phyloP scores from a whole-genome alignment of 2,888 invertebrate species.

The Diadromus collaris region DNA sequence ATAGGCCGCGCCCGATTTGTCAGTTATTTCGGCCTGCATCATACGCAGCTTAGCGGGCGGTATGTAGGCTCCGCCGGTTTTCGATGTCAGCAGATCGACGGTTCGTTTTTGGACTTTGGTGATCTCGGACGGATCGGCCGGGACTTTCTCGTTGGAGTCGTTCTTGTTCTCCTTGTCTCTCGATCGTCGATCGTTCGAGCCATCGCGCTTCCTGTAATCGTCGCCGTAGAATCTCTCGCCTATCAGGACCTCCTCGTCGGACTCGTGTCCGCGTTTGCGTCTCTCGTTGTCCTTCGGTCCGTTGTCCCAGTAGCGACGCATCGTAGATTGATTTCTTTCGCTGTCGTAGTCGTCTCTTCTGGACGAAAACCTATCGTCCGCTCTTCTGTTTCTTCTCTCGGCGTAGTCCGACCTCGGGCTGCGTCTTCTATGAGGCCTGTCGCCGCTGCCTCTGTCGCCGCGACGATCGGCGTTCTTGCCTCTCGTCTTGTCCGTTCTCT shows the following conservation, averaged over 20 bases:
- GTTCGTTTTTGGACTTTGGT: conserved; percentile 80
- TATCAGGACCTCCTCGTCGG: conserved; percentile 61
- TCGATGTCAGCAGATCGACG: conserved; percentile 88
- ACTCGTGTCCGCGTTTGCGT: conserved; percentile 60
- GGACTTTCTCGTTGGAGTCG: conserved; percentile 41
- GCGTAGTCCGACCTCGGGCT: conserved; percentile 59
- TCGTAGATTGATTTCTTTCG: conserved; percentile 51
- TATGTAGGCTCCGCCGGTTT: conserved; percentile 98
- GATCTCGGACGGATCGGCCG: conserved; percentile 62
- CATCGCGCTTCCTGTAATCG: conserved; percentile 45
- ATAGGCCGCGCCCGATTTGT: conserved; percentile 96
- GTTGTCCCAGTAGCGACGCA: conserved; percentile 66
- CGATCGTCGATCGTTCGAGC: conserved; percentile 19
- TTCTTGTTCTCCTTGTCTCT: conserved; percentile 46
- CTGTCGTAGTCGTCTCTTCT: conserved; percentile 62
- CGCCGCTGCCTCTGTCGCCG: conserved; percentile 31
- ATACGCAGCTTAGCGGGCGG: conserved; percentile 97
- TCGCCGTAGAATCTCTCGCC: conserved; percentile 69
- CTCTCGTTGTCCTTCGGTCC: conserved; percentile 50
- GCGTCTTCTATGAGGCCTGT: conserved; percentile 47
- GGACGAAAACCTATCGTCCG: conserved; percentile 65
- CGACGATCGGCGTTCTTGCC: conserved; percentile 17
- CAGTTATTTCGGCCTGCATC: conserved; percentile 98
- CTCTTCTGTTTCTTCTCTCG: conserved; percentile 56
- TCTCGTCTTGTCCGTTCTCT: background rate